Base-by-base conservation (phyloP, 2,888 invertebrate species). In the Ellobium chinense region DNA sequence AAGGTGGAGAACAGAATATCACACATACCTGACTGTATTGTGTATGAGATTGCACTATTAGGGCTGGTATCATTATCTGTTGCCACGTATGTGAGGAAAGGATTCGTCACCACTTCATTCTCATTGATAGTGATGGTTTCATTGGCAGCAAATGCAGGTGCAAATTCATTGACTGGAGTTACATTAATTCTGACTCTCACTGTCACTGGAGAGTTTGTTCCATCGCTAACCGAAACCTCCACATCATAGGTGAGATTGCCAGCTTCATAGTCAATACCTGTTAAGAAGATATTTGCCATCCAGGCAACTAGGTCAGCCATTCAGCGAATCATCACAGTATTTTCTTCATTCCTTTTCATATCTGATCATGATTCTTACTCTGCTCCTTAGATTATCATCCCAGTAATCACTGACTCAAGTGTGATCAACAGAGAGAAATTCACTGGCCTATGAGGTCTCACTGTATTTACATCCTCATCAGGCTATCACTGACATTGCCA, bases 201-300 rank as follows among this genome's bases (percentile, higher is more conserved):
- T 9, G 82, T 79, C 12, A 84, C n/a, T n/a, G n/a, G n/a, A 0
- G 78, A 75, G 36, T 80, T 78, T 12, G 81, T 77, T 24, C 86
- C 85, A 69, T 89, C 89, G 34, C 82, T 84, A 14, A 88, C 88
- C 2, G 80, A 56, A 1, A 88, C 82, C 24, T 82, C 80, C 29
- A 89, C 82, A 9, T 77, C 39, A 77, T 88, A 89, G 4, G 82
- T 82, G 77, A 83, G 82, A 4, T 79, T 84, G n/a, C n/a, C n/a
- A 7, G 85, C 82, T 81, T 90, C 90, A 77, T 88, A 90, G 75
- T 90, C 87, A 9, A 90, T 80, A 12, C 54, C 87, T 87, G 79
- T 24, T n/a, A n/a, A 60, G n/a, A 14, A n/a, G 27, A n/a, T n/a
- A n/a, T n/a, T n/a, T n/a, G n/a, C n/a, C n/a, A n/a, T n/a, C n/a